A percentile compares a stretch with the other conserved stretches of the same genome.
These are phyloP conservation scores for Neogobius melanostomus DNA, from an alignment of 2,113 vertebrate genomes.

Conservation along the genomic window DNA sequence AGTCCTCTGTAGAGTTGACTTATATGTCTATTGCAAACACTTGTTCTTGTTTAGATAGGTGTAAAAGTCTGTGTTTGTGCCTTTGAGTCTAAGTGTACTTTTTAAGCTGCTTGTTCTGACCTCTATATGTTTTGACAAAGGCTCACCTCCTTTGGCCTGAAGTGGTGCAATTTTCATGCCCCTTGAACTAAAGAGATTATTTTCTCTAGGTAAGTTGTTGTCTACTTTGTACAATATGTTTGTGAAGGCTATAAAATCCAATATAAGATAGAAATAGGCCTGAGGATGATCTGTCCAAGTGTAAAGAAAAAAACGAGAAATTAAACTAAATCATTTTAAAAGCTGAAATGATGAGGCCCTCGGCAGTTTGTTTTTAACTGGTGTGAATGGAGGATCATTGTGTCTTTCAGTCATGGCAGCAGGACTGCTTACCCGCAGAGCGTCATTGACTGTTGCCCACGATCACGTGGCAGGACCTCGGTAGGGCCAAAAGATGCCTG, in stretches of 20 bases:
- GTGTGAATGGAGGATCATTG: slow-evolving; percentile 52
- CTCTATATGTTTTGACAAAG: slow-evolving; percentile 48
- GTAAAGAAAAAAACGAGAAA: slow-evolving; percentile 1
- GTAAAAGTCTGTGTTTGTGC: not conserved
- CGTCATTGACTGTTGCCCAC: slow-evolving; percentile 68
- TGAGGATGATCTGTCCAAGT: not conserved
- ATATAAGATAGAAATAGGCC: not conserved
- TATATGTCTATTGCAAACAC: not conserved
- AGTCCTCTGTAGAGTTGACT: not conserved
- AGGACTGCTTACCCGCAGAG: slow-evolving; percentile 63
- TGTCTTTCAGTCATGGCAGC: slow-evolving; percentile 60
- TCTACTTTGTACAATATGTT: slow-evolving; percentile 14
- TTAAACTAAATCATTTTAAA: slow-evolving; percentile 1
- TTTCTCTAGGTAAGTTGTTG: slow-evolving; percentile 48
- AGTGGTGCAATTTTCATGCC: slow-evolving; percentile 41
- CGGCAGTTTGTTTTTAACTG: slow-evolving; percentile 15
- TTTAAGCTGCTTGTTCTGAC: slow-evolving; percentile 39
- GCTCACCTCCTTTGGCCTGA: slow-evolving; percentile 56
- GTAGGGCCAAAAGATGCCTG: slow-evolving; percentile 70
- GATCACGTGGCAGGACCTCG: slow-evolving; percentile 74
- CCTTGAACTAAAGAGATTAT: slow-evolving; percentile 20
- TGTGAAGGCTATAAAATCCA: slow-evolving; percentile 29
- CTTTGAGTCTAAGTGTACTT: slow-evolving; percentile 39
- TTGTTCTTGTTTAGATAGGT: not conserved
- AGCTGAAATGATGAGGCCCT: slow-evolving; percentile 5